Base-by-base conservation (phyloP, 2,797 vertebrate species). In the Zenarchopterus dispar region DNA sequence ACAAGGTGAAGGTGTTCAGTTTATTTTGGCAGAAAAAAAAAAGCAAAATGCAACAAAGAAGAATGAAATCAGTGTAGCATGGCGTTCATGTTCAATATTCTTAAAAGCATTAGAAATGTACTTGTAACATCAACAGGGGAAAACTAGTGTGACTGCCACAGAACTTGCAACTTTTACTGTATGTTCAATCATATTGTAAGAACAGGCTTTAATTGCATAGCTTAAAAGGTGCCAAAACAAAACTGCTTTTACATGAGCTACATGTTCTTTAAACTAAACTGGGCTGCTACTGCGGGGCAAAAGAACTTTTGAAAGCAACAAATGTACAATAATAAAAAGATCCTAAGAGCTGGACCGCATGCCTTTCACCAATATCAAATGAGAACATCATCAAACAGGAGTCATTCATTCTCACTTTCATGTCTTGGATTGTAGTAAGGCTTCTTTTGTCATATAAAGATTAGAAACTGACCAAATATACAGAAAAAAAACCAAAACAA, bases 341-440 rank as follows among this genome's bases (percentile, higher is more conserved):
- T 70, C 39, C 82, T 9, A 28, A 79, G 78, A 68, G 77, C 73
- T 77, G 61, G 68, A 87, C 68, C 28, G 57, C 44, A 5, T 47
- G 75, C 87, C 86, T 87, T 73, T 45, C 78, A 84, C 87, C 88
- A 89, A 90, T 68, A 71, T 94, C 92, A 86, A 92, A 93, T 90
- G 91, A 94, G 93, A 93, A 91, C 87, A 78, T 94, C 93, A 39
- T 93, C 87, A 63, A 67, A 68, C 61, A 41, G 1, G 78, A 92
- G 78, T 93, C 92, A 91, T 85, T 61, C 79, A 87, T 92, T 93
- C 93, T 92, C 92, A 93, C 85, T 81, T 81, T 93, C 91, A 93
- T 90, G 66, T 91, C 70, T 87, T 81, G 80, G 86, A 68, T 83
- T 75, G 55, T 57, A 72, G 36, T 78, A 87, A 91, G 90, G 88